Base-by-base conservation (phyloP, 1,140 invertebrate species). In the Atopsyche davidsoni region DNA sequence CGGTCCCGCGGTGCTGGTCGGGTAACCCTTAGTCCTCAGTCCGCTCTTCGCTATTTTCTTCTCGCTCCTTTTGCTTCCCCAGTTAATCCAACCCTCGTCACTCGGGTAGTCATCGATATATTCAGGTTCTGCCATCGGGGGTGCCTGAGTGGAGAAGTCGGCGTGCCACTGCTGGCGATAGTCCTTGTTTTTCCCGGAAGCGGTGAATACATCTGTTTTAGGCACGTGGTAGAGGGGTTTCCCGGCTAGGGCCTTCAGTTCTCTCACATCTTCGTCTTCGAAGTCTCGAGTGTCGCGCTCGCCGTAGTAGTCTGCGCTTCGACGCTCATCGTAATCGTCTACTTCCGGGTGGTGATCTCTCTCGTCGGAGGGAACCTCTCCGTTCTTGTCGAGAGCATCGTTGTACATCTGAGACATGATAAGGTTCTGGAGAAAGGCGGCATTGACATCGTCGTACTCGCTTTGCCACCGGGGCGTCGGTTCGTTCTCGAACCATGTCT, bases 361-460 rank as follows among this genome's bases (percentile, higher is more conserved):
- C 48, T 57, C 25, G 51, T 63, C 50, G 28, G 48, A 10, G 10
- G 36, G 25, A 3, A 17, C 16, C 6, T 64, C 64, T 45, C 62
- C 64, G 28, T 63, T 62, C 11, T 72, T 70, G 22, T 65, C 62
- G 45, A 72, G 59, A 25, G 76, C 71, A 49, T 79, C 76, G 56
- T 76, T 75, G 59, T 79, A 79, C 74, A 79, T 78, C 63, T 80
- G 76, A 2, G 77, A 72, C 40, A 80, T 66, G 36, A 80, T 79
- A 17, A 81, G 64, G 58, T 80, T 80, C 47, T 80, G 75, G 21
- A 81, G 64, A 62, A 80, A 81, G 34, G 77, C 76, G 17, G 77
- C 77, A 55, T 76, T 80, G 24, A 76, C 76, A 59, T 79, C 76
- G 59, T 77, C 77, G 18, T 75, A 63, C 36, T 73, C 70, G 19